phyloP scores from a whole-genome alignment of 2,113 vertebrate species.

The Grus americana region DNA sequence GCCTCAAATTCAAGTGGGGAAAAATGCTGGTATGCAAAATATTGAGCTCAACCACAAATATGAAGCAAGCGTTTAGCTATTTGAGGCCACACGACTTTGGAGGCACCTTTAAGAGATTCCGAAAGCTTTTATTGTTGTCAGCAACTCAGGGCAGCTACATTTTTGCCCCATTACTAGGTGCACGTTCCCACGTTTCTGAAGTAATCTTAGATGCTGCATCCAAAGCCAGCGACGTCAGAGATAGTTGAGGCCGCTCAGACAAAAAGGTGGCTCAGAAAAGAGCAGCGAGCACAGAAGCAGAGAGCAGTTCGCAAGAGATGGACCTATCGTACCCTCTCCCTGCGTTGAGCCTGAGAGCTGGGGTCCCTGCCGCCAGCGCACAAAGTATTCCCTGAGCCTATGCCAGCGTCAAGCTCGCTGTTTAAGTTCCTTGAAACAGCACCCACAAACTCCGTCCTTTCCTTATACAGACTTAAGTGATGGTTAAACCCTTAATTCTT shows the following conservation, averaged over 20 bases:
- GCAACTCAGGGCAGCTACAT: not conserved
- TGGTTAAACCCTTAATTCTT: not conserved
- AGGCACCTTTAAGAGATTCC: constrained; percentile 31
- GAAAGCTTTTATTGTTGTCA: constrained; percentile 38
- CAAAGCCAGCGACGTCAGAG: not conserved
- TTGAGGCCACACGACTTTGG: not conserved
- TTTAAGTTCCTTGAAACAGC: not conserved
- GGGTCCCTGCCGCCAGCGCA: not conserved
- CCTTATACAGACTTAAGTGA: not conserved
- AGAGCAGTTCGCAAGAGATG: rapidly evolving
- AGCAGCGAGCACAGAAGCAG: not conserved
- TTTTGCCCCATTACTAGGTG: not conserved
- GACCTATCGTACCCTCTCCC: not conserved
- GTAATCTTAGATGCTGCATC: not conserved
- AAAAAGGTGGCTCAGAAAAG: not conserved
- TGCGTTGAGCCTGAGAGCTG: rapidly evolving
- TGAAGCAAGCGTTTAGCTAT: constrained; percentile 41
- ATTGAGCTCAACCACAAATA: constrained; percentile 65
- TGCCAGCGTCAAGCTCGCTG: not conserved
- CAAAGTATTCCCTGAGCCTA: not conserved
- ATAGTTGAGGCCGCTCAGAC: not conserved
- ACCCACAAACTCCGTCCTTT: not conserved
- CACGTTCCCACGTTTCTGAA: not conserved
- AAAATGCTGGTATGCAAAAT: constrained; percentile 58
- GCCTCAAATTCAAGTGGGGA: constrained; percentile 18